Percentiles rank a stretch among this genome's conserved stretches.
phyloP scores from a whole-genome alignment of 2,113 vertebrate species.

The Callorhinus ursinus region DNA sequence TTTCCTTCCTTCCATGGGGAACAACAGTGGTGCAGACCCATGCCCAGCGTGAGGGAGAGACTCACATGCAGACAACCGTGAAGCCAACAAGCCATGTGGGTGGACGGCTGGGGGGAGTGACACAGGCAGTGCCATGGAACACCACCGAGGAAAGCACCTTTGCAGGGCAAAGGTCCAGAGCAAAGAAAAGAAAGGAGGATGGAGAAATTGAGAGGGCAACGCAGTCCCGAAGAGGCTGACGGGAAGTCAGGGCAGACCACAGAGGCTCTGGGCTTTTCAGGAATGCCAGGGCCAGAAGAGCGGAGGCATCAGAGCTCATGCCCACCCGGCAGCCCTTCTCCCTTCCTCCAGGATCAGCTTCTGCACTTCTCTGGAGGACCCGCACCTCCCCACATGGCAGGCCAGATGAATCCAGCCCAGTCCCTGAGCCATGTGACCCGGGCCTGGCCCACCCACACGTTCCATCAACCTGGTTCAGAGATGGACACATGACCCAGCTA shows the following conservation, averaged over 20 bases:
- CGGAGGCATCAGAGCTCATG: neutral
- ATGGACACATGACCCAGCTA: neutral
- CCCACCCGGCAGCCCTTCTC: neutral
- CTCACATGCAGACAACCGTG: neutral
- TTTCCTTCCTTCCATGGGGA: neutral
- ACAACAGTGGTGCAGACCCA: neutral
- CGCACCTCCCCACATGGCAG: neutral
- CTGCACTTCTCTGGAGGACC: neutral
- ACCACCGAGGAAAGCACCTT: neutral
- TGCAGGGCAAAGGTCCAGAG: neutral
- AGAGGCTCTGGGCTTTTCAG: neutral
- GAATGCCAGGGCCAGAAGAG: neutral
- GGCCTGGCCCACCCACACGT: neutral
- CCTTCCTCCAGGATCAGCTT: neutral
- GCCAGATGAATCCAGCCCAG: neutral
- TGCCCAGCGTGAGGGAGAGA: accelerated
- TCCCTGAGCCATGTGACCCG: neutral
- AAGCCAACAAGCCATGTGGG: neutral
- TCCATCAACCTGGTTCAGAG: neutral
- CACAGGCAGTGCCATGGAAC: neutral
- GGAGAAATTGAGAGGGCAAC: neutral
- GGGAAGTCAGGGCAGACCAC: neutral
- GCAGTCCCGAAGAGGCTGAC: neutral
- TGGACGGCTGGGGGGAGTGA: neutral
- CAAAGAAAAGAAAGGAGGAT: neutral